Base-by-base conservation (phyloP, 2,113 vertebrate genomes). In the Calyptomena viridis region DNA sequence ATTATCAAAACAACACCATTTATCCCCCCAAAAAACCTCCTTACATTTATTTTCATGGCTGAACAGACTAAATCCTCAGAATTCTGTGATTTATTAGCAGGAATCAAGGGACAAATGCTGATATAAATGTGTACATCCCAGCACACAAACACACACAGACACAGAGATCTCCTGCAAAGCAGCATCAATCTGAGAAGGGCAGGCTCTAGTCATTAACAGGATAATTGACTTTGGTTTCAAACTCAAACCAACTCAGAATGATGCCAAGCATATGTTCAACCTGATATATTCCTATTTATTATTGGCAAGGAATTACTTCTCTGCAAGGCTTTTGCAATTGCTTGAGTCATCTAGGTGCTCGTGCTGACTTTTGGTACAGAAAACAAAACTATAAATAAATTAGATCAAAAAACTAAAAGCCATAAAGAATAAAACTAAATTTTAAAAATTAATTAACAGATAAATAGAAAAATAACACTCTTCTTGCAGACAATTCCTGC, bases 161-260 rank as follows among this genome's bases (percentile, higher is more conserved):
- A 71, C 35, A 90, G 25, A 14, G 1, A 78, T 73, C 81, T 91
- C 71, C 82, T 52, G 11, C 84, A 85, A 94, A 93, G 92, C 87
- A 84, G 81, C 66, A 85, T 84, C 82, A 89, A 62, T 83, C 85
- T 88, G 53, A 83, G 3, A 25, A 92, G 92, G 75, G 85, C 67
- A 6, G 58, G 46, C 67, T 80, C 75, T 22, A 80, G 88, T 80
- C 85, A 90, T 92, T 84, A 93, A 69, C 25, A 55, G 63, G 83
- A 71, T 90, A 88, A 94, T 96, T 97, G 90, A 95, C 72, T 90
- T 42, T 79, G 71, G 58, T 92, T 94, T 90, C 59, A 78, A 93
- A 93, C 55, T 90, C 80, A 55, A 94, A 94, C 46, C 90, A 96
- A 55, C 72, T 63, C 92, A 83, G 35, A 84, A 69, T 42, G 83